These are phyloP conservation scores for Neodon shergylaensis DNA, from an alignment of 2,113 vertebrate genomes.

Conservation along the genomic window DNA sequence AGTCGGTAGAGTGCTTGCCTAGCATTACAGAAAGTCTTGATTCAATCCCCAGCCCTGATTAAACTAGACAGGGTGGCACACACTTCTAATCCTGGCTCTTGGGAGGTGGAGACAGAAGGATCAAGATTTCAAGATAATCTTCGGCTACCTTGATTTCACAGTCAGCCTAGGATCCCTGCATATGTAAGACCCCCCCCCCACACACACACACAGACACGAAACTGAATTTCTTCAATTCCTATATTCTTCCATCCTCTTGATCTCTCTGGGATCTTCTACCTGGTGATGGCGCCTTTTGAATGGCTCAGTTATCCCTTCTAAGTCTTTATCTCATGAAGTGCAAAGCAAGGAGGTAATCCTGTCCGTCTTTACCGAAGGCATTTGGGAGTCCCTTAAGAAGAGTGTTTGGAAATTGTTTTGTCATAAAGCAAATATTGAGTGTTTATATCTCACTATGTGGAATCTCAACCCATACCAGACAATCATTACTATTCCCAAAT, in stretches of 20 bases:
- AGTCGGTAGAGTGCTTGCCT: not conserved
- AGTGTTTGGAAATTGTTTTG: not conserved
- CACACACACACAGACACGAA: too few species aligned
- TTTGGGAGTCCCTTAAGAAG: not conserved
- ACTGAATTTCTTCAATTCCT: constrained; percentile 20
- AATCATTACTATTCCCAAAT: not conserved
- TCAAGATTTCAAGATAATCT: not conserved
- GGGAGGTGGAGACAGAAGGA: not conserved
- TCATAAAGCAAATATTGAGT: not conserved
- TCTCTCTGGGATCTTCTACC: not conserved
- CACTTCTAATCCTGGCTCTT: not conserved
- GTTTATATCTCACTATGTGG: not conserved
- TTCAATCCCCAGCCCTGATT: not conserved
- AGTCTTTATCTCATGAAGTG: constrained; percentile 9
- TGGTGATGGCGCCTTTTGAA: not conserved
- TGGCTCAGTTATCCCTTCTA: not conserved
- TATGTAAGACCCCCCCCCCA: not conserved
- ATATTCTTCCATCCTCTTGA: not conserved
- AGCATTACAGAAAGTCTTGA: not conserved
- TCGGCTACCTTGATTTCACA: not conserved
- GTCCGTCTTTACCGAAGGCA: not conserved
- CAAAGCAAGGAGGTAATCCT: constrained; percentile 8
- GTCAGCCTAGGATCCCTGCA: not conserved
- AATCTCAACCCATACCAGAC: not conserved
- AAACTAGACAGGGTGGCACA: not conserved